These are phyloP conservation scores for Anoplophora glabripennis DNA, from an alignment of 1,140 invertebrate species.

Conservation along the genomic window DNA sequence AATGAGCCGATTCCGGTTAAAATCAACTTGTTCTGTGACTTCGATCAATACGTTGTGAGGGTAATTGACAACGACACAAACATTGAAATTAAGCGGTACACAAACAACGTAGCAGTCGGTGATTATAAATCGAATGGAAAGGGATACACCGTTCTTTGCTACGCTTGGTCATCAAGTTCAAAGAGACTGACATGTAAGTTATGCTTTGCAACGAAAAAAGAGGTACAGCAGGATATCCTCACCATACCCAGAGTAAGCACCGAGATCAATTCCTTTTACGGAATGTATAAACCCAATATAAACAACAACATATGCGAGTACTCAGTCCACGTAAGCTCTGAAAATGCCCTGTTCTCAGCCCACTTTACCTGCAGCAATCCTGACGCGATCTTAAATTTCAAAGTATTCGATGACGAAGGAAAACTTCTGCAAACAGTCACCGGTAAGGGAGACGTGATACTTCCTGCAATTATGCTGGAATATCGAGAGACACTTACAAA, in stretches of 20 bases:
- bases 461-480: slow-evolving; percentile 6
- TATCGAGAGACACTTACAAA: background rate
- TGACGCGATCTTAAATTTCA: slow-evolving; percentile 9
- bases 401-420: slow-evolving; percentile 4
- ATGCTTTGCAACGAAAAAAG: slow-evolving; percentile 22
- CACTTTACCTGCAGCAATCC: slow-evolving; percentile 18
- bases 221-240: background rate
- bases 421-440: slow-evolving; percentile 5
- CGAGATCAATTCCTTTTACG: background rate
- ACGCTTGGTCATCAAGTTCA: slow-evolving; percentile 35
- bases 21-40: slow-evolving; percentile 37
- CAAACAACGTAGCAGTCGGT: slow-evolving; percentile 31
- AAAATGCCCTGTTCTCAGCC: slow-evolving; percentile 5
- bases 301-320: slow-evolving; percentile 17
- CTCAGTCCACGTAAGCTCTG: background rate
- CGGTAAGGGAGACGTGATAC: slow-evolving; percentile 11
- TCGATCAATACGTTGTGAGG: slow-evolving; percentile 36
- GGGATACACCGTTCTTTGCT: slow-evolving; percentile 47
- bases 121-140: slow-evolving; percentile 29
- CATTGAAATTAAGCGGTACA: slow-evolving; percentile 35
- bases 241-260: background rate
- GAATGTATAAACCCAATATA: slow-evolving; percentile 21
- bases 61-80: slow-evolving; percentile 46
- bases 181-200: slow-evolving; percentile 40
- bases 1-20: slow-evolving; percentile 27